Percentiles rank a stretch among this genome's conserved stretches.
Conservation (phyloP, 2,888 invertebrate genomes). For the Idaea straminata region DNA sequence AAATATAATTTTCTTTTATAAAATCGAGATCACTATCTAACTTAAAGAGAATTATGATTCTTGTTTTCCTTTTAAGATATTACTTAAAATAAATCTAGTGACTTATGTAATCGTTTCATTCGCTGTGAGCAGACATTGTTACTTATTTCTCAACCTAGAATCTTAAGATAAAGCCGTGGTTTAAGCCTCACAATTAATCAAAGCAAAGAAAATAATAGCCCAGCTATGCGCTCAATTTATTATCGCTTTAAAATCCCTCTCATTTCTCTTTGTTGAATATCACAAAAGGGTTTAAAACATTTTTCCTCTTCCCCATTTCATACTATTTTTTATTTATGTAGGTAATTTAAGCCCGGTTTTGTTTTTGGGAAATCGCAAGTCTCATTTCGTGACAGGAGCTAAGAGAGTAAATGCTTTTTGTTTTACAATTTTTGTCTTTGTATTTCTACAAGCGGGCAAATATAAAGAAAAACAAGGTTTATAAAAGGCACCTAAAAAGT, state of each 20-base stretch:
- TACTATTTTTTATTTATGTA: slow-evolving; percentile 23
- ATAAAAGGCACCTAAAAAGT: slow-evolving; percentile 3
- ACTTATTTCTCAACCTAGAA: slow-evolving; percentile 15
- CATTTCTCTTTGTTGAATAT: slow-evolving; percentile 48
- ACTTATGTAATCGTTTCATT: background rate
- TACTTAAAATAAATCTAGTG: background rate
- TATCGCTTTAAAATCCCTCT: slow-evolving; percentile 43
- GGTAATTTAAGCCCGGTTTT: slow-evolving; percentile 24
- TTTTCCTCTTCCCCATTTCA: slow-evolving; percentile 25
- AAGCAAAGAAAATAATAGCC: slow-evolving; percentile 42
- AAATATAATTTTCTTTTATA: background rate
- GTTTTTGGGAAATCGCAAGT: slow-evolving; percentile 25
- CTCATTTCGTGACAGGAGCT: slow-evolving; percentile 3
- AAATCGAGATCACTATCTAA: background rate
- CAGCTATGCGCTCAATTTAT: slow-evolving; percentile 51
- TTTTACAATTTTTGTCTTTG: slow-evolving; percentile 17
- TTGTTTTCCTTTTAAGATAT: background rate
- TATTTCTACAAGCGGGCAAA: slow-evolving; percentile 3
- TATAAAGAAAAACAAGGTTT: background rate
- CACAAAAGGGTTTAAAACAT: slow-evolving; percentile 45
- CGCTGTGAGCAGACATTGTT: slow-evolving; percentile 5
- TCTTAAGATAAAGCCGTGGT: slow-evolving; percentile 29
- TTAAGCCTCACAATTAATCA: slow-evolving; percentile 43
- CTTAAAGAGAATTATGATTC: background rate
- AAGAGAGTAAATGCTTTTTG: slow-evolving; percentile 12